These are phyloP conservation scores for Hippocampus mohnikei DNA, from an alignment of 2,113 vertebrate genomes.

Conservation along the genomic window DNA sequence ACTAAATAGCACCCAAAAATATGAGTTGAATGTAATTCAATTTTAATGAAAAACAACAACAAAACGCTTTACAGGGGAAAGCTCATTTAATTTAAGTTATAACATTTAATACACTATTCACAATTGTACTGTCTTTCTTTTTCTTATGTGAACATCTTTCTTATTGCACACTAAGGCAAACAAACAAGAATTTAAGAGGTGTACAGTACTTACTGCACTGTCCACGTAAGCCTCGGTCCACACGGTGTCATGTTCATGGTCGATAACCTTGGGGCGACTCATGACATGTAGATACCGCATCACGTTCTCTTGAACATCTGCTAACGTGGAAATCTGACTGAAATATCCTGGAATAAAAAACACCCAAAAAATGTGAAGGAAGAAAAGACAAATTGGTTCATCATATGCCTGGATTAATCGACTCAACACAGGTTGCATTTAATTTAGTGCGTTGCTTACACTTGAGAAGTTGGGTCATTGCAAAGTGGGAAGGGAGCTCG, in stretches of 20 bases:
- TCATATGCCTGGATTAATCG: not conserved
- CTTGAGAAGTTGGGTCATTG: slow-evolving; percentile 50
- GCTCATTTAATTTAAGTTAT: not conserved
- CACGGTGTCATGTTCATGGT: slow-evolving; percentile 92
- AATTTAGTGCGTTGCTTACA: slow-evolving; percentile 43
- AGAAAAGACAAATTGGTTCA: not conserved
- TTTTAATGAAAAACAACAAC: no score
- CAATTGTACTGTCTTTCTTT: not conserved
- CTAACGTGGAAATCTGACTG: slow-evolving; percentile 94
- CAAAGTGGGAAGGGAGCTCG: slow-evolving; percentile 27
- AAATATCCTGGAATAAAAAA: slow-evolving; percentile 82
- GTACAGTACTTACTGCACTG: slow-evolving; percentile 88
- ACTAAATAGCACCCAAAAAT: no score
- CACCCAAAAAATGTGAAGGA: slow-evolving; percentile 1
- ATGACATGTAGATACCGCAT: slow-evolving; percentile 98
- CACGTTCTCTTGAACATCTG: slow-evolving; percentile 96
- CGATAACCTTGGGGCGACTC: slow-evolving; percentile 95
- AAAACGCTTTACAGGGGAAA: not conserved
- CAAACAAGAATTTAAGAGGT: not conserved
- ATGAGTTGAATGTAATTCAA: no score
- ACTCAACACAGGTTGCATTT: slow-evolving; percentile 25
- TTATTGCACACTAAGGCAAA: not conserved
- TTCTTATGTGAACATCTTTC: not conserved
- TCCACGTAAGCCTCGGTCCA: slow-evolving; percentile 98
- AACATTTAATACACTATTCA: no score